phyloP scores from a whole-genome alignment of 2,888 invertebrate genomes.

The Parnassius mnemosyne region DNA sequence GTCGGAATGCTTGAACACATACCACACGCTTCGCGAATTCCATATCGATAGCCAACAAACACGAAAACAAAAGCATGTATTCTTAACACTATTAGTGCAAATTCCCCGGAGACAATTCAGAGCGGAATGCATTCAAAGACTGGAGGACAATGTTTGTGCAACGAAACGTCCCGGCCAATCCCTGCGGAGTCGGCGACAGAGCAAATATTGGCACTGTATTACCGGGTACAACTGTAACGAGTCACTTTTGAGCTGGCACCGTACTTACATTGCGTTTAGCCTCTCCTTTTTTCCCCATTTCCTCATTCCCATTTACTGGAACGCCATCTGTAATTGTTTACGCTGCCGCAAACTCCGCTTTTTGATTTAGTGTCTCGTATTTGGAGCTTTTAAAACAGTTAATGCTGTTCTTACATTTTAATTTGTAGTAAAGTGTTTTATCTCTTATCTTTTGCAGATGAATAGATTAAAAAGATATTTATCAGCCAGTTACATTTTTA shows the following conservation, averaged over 20 bases:
- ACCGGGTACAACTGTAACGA: slow-evolving; percentile 56
- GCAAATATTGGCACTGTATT: slow-evolving; percentile 74
- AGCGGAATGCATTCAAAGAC: slow-evolving; percentile 56
- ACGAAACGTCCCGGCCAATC: slow-evolving; percentile 50
- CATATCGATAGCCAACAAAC: slow-evolving; percentile 19
- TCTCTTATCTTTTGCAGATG: neutral
- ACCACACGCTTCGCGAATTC: neutral
- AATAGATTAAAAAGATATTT: no score
- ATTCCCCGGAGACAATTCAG: slow-evolving; percentile 39
- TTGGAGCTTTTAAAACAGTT: neutral
- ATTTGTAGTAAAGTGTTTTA: neutral
- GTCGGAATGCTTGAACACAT: no score
- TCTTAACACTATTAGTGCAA: slow-evolving; percentile 47
- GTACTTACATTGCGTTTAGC: slow-evolving; percentile 9
- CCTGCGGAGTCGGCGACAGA: slow-evolving; percentile 49
- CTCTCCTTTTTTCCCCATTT: slow-evolving; percentile 1
- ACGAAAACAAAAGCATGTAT: slow-evolving; percentile 17
- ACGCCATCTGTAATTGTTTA: slow-evolving; percentile 23
- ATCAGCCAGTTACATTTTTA: no score
- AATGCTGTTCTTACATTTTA: neutral
- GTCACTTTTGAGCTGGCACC: slow-evolving; percentile 48
- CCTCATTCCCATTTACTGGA: slow-evolving; percentile 6
- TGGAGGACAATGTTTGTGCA: slow-evolving; percentile 59
- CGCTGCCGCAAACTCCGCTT: neutral
- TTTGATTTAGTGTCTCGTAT: neutral